Base-by-base conservation (phyloP, 2,797 vertebrate species). In the Argya squamiceps region DNA sequence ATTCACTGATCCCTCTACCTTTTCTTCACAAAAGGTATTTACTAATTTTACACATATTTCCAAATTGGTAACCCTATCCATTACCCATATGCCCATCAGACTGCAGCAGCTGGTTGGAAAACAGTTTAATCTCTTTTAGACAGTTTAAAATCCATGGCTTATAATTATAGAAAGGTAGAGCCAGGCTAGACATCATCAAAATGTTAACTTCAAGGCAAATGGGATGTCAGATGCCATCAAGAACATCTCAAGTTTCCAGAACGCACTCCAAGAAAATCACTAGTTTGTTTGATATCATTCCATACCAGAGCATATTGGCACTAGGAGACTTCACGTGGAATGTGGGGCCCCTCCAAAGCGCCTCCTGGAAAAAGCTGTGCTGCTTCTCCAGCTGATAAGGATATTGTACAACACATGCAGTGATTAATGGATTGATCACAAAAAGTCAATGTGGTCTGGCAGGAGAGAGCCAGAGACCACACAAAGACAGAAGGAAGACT, bases 101-200 rank as follows among this genome's bases (percentile, higher is more conserved):
- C 65, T 76, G 55, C 9, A n/a, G 52, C 94, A 94, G 89, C 83
- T 94, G 92, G 67, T 21, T 93, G 74, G 53, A 91, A 92, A 94
- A 84, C 22, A 74, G 39, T 88, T 91, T 92, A 77, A 93, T 95
- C 75, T 94, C 56, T 82, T 95, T 95, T 63, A 94, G 67, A 77
- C 44, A 78, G 39, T 34, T 89, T 79, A 69, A 92, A 92, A 91
- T 64, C 69, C 58, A 47, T 29, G 11, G 37, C 20, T 92, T 86
- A 80, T 24, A 81, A 79, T 41, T 79, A 26, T 78, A 83, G 58
- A 84, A 94, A 95, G 70, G 69, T 78, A 76, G 76, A 92, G 34
- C 52, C 70, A 87, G 75, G 55, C 36, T 49, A 92, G 75, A 93
- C 81, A 91, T 94, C 94, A 89, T 47, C 63, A 89, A 90, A 94